phyloP scores from a whole-genome alignment of 2,888 invertebrate genomes.

The Stenolophus ochropezus region DNA sequence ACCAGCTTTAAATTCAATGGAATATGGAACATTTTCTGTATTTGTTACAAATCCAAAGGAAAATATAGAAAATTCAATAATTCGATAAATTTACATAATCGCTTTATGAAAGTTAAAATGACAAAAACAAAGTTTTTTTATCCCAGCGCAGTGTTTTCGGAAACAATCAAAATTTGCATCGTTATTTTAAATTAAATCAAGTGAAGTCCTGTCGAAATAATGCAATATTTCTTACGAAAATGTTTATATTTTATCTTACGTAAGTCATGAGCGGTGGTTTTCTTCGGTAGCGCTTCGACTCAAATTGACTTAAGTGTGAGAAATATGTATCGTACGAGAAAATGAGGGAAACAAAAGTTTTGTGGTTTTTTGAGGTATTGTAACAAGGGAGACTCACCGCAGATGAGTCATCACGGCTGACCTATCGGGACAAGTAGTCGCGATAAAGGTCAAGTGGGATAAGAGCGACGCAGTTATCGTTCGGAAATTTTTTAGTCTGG shows the following conservation, averaged over 20 bases:
- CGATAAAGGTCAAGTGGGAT: too few species aligned
- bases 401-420: too few species aligned
- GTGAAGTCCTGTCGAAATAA: background rate
- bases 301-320: too few species aligned
- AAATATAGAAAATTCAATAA: slow-evolving; percentile 20
- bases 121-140: slow-evolving; percentile 18
- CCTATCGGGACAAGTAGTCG: too few species aligned
- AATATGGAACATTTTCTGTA: background rate
- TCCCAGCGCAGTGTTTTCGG: background rate
- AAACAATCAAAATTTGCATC: slow-evolving; percentile 18
- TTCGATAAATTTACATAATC: slow-evolving; percentile 35
- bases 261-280: too few species aligned
- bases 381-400: too few species aligned
- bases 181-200: slow-evolving; percentile 7
- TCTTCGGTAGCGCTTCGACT: too few species aligned
- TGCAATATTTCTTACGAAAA: background rate
- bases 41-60: background rate
- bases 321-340: too few species aligned
- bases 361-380: too few species aligned
- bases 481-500: too few species aligned
- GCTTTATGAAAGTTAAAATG: slow-evolving; percentile 28
- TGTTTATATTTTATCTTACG: background rate
- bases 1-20: background rate
- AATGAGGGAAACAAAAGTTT: too few species aligned
- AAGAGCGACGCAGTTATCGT: too few species aligned